Evolutionary conservation across 1,140 invertebrate species (phyloP).

Genomic region (Pristionchus pacificus): DNA sequence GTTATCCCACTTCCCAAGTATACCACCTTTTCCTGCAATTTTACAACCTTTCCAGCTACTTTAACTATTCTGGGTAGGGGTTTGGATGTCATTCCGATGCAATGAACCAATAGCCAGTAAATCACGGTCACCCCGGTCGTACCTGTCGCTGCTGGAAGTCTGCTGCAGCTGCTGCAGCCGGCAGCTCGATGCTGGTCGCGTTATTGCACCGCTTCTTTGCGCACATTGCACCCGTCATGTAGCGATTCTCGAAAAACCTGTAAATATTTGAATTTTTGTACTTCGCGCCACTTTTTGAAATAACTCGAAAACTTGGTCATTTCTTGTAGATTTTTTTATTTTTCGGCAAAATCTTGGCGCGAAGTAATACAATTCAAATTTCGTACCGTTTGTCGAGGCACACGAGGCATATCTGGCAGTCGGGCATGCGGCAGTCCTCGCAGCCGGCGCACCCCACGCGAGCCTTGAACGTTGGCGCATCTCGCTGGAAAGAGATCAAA

Average conservation of each 20-base stretch:
- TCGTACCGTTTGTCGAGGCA: conserved; percentile 50
- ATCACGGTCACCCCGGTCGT: background rate
- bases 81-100: too few relatives aligned
- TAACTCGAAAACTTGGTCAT: too few relatives aligned
- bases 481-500: conserved; percentile 47
- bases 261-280: conserved; percentile 5
- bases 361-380: background rate
- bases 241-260: conserved; percentile 55
- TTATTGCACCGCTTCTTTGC: conserved; percentile 57
- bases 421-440: conserved; percentile 51
- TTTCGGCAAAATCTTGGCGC: too few relatives aligned
- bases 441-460: conserved; percentile 52
- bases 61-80: too few relatives aligned
- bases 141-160: conserved; percentile 21
- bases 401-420: conserved; percentile 54
- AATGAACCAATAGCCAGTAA: too few relatives aligned
- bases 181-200: conserved; percentile 48
- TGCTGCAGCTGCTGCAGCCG: conserved; percentile 9
- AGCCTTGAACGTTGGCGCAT: conserved; percentile 55
- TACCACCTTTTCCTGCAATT: too few relatives aligned
- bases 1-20: too few relatives aligned
- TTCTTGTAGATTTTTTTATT: too few relatives aligned
- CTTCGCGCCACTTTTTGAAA: background rate
- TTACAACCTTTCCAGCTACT: too few relatives aligned
- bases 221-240: conserved; percentile 55